phyloP scores from a whole-genome alignment of 2,113 vertebrate genomes.

The Gavia stellata region DNA sequence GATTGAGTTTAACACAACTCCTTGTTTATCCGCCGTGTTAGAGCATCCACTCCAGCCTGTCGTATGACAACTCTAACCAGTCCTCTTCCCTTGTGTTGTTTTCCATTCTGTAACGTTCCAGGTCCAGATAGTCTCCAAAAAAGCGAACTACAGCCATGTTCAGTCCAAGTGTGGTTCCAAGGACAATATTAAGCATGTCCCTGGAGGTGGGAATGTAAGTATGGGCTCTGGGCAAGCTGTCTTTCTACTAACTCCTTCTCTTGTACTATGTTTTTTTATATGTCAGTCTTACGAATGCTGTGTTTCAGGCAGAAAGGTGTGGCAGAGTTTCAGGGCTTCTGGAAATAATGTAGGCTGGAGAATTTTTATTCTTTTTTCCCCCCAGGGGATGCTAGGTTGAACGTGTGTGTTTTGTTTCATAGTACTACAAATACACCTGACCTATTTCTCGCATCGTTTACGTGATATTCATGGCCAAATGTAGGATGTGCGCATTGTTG shows the following conservation, averaged over 20 bases:
- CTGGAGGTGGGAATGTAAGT: constrained; percentile 99
- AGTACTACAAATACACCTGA: accelerated
- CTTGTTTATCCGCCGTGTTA: background rate
- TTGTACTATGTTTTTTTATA: background rate
- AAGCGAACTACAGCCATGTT: constrained; percentile 98
- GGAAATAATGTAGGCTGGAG: background rate
- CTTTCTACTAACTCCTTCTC: constrained; percentile 29
- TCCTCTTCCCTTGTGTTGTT: constrained; percentile 74
- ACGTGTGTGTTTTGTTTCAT: accelerated
- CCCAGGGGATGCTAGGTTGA: background rate
- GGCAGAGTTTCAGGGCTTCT: background rate
- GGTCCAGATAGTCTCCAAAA: constrained; percentile 99
- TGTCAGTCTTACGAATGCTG: background rate
- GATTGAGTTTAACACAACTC: background rate
- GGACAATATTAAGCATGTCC: constrained; percentile 99
- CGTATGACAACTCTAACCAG: constrained; percentile 62
- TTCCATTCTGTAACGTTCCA: constrained; percentile 82
- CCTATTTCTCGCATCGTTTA: background rate
- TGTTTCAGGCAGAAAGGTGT: background rate
- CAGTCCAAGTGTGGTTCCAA: constrained; percentile 98
- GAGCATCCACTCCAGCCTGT: background rate
- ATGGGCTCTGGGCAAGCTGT: constrained; percentile 62
- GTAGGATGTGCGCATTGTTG: accelerated
- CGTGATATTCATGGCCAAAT: accelerated
- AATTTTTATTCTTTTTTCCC: accelerated